These are phyloP conservation scores for Bolinopsis microptera DNA, from an alignment of 37 sponge, comb jelly and placozoan genomes.

Conservation along the genomic window DNA sequence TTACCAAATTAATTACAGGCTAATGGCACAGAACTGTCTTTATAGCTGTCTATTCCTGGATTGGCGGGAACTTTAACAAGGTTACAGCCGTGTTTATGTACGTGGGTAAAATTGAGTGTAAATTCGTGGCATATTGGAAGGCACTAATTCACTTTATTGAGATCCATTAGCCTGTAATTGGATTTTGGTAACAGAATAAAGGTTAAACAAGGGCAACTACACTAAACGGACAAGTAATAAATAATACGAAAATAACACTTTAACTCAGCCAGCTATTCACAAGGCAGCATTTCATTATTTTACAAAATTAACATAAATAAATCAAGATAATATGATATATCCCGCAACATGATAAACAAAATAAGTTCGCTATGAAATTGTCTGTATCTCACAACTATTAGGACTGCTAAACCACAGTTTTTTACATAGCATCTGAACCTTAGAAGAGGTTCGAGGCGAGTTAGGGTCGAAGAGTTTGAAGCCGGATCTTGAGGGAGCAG, in stretches of 20 bases:
- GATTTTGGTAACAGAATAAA: not conserved
- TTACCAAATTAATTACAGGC: not conserved
- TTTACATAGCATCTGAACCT: not conserved
- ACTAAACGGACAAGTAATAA: not conserved
- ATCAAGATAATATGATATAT: not conserved
- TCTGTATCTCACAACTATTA: conserved; percentile 19
- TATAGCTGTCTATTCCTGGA: not conserved
- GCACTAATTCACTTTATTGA: not conserved
- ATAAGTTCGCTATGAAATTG: not conserved
- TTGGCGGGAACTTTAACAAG: not conserved
- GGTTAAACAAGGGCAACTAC: not conserved
- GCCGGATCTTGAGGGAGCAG: not conserved
- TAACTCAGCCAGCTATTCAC: not conserved
- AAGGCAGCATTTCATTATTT: not conserved
- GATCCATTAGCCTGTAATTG: not conserved
- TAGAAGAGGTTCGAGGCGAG: not conserved
- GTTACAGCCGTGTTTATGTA: not conserved
- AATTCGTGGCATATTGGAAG: not conserved
- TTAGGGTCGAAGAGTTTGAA: conserved; percentile 1
- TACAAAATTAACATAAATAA: not conserved
- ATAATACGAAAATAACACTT: not conserved
- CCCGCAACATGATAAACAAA: not conserved
- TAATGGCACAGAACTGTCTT: not conserved
- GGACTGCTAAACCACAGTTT: conserved; percentile 52
- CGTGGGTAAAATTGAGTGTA: not conserved